Evolutionary conservation across 2,888 invertebrate species (phyloP).

Genomic region (Junonia oenone): DNA sequence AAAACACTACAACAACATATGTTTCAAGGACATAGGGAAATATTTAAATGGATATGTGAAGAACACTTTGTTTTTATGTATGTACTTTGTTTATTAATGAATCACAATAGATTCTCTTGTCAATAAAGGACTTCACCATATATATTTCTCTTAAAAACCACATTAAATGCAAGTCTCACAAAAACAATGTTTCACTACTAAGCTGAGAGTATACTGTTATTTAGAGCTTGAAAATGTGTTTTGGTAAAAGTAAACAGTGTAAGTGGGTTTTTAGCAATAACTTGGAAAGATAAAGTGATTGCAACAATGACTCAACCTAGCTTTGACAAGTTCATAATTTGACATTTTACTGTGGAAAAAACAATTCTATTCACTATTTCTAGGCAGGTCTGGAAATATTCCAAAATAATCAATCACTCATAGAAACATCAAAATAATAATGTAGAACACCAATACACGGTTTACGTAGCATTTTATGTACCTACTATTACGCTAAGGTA

Average conservation of each 20-base stretch:
- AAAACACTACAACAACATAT: not conserved
- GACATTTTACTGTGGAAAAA: slow-evolving; percentile 72
- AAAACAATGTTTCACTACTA: slow-evolving; percentile 6
- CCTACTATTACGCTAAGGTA: slow-evolving; percentile 68
- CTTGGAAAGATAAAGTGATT: slow-evolving; percentile 49
- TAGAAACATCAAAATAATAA: slow-evolving; percentile 46
- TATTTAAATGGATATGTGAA: not conserved
- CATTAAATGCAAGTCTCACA: not conserved
- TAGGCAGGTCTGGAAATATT: slow-evolving; percentile 47
- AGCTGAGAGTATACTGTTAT: not conserved
- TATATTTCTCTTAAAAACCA: slow-evolving; percentile 7
- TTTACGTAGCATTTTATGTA: slow-evolving; percentile 61
- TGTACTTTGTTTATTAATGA: slow-evolving; percentile 26
- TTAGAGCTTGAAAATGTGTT: not conserved
- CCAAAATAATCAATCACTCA: slow-evolving; percentile 38
- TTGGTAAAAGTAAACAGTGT: slow-evolving; percentile 40
- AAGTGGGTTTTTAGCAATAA: slow-evolving; percentile 44
- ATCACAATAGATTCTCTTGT: slow-evolving; percentile 30
- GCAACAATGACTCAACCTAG: slow-evolving; percentile 76
- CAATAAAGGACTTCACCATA: slow-evolving; percentile 31
- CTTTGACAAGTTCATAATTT: slow-evolving; percentile 76
- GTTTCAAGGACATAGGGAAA: not conserved
- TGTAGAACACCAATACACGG: slow-evolving; percentile 47
- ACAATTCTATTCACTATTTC: slow-evolving; percentile 55
- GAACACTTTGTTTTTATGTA: slow-evolving; percentile 4